Evolutionary conservation across 2,888 invertebrate species (phyloP).

Genomic region (Chromoteleia sp.): DNA sequence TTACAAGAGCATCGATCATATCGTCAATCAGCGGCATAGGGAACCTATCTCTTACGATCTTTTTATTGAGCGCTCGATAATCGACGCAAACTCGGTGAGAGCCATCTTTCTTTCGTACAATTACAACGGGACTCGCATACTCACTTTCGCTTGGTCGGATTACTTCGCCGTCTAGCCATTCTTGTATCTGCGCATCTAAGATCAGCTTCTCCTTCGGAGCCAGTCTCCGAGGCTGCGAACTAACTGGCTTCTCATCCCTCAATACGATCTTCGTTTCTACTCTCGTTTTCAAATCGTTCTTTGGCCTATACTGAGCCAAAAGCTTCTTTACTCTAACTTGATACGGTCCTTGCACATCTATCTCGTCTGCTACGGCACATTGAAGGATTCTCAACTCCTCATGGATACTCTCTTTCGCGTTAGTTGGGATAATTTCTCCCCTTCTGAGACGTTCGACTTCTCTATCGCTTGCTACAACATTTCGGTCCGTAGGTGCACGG

Average conservation of each 20-base stretch:
- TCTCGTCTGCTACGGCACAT: too few relatives aligned
- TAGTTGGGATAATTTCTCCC: too few relatives aligned
- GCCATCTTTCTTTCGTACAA: conserved; percentile 71
- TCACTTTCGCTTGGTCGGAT: conserved; percentile 11
- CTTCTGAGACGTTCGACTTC: too few relatives aligned
- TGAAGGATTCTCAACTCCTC: too few relatives aligned
- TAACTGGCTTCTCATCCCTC: conserved; percentile 74
- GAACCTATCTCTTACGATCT: conserved; percentile 69
- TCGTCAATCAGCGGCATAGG: conserved; percentile 75
- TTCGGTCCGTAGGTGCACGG: too few relatives aligned
- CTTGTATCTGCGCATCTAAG: conserved; percentile 53
- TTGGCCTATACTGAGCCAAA: too few relatives aligned
- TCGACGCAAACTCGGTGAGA: conserved; percentile 72
- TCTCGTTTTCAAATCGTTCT: too few relatives aligned
- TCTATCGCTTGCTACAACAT: too few relatives aligned
- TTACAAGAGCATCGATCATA: conserved; percentile 66
- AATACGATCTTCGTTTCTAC: conserved; percentile 74
- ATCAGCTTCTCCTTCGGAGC: conserved; percentile 68
- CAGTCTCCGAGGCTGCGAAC: conserved; percentile 69
- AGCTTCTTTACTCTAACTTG: too few relatives aligned
- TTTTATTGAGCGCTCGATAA: conserved; percentile 70
- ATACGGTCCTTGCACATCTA: too few relatives aligned
- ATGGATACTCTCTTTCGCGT: too few relatives aligned
- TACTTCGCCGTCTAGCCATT: conserved; percentile 55
- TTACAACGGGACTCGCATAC: conserved; percentile 64